Evolutionary conservation across 35 echinoderm and acorn worm species (phyloP).

Genomic region (Chiridota heheva): DNA sequence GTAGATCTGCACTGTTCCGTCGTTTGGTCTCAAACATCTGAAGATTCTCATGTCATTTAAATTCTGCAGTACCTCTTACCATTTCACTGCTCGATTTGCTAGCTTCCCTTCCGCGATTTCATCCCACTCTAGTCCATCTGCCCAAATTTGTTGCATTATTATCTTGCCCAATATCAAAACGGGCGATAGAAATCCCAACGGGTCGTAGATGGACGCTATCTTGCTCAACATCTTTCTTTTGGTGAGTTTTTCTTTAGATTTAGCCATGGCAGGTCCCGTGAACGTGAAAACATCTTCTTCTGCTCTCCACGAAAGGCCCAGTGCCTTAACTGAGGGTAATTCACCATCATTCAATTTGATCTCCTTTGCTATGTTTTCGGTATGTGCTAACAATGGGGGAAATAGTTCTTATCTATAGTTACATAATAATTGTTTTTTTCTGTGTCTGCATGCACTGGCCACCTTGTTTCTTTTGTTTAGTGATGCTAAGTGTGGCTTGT

Average conservation of each 20-base stretch:
- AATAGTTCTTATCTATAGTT: no score
- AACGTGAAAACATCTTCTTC: no score
- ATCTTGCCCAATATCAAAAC: slow-evolving; percentile 18
- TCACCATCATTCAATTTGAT: no score
- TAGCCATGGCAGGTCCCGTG: not conserved
- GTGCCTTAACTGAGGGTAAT: no score
- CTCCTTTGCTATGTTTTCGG: no score
- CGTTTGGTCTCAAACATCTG: not conserved
- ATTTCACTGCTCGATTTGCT: not conserved
- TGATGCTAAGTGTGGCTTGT: no score
- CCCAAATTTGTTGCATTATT: slow-evolving; percentile 19
- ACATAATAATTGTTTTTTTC: no score
- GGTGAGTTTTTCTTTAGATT: slow-evolving; percentile 22
- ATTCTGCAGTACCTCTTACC: not conserved
- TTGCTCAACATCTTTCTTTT: slow-evolving; percentile 34
- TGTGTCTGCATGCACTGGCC: no score
- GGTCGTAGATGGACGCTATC: slow-evolving; percentile 38
- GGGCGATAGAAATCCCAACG: slow-evolving; percentile 32
- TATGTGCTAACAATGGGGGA: no score
- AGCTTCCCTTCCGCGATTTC: not conserved
- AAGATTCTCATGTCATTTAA: not conserved
- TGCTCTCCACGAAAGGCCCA: no score
- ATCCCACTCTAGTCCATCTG: slow-evolving; percentile 38
- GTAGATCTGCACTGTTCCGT: not conserved
- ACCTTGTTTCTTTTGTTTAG: no score